phyloP scores from a whole-genome alignment of 1,140 invertebrate genomes.

The Aphaenogaster rudis region DNA sequence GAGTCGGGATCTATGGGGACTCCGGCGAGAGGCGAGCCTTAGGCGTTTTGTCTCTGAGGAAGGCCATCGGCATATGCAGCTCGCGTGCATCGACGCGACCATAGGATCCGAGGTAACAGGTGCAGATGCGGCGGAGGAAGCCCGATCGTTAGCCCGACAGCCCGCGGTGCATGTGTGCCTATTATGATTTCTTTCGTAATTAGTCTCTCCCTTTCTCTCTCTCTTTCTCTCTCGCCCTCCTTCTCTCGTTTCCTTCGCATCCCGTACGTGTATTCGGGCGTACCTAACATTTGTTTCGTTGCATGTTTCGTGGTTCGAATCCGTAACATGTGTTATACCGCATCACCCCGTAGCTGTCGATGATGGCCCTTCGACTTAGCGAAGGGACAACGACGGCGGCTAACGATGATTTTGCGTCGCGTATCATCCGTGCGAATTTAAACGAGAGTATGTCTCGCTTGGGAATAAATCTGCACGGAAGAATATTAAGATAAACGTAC shows the following conservation, averaged over 20 bases:
- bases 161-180: constrained; percentile 77
- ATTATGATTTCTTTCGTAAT: constrained; percentile 83
- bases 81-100: constrained; percentile 78
- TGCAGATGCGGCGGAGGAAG: constrained; percentile 81
- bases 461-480: not conserved
- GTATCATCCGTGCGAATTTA: not conserved
- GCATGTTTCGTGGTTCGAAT: constrained; percentile 65
- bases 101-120: constrained; percentile 79
- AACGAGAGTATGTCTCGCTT: not conserved
- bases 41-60: constrained; percentile 77
- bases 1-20: constrained; percentile 49
- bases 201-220: constrained; percentile 70
- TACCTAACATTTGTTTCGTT: constrained; percentile 79
- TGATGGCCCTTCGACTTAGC: constrained; percentile 32
- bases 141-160: constrained; percentile 81
- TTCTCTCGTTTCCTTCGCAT: constrained; percentile 30
- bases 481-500: not conserved
- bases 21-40: constrained; percentile 61
- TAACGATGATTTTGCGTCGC: constrained; percentile 48
- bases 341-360: constrained; percentile 43
- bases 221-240: constrained; percentile 26
- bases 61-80: constrained; percentile 81
- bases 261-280: constrained; percentile 66
- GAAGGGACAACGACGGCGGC: not conserved
- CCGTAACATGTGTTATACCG: constrained; percentile 62